Percentiles rank a stretch among this genome's conserved stretches.
phyloP scores from a whole-genome alignment of 2,113 vertebrate species.

The Oreochromis aureus region DNA sequence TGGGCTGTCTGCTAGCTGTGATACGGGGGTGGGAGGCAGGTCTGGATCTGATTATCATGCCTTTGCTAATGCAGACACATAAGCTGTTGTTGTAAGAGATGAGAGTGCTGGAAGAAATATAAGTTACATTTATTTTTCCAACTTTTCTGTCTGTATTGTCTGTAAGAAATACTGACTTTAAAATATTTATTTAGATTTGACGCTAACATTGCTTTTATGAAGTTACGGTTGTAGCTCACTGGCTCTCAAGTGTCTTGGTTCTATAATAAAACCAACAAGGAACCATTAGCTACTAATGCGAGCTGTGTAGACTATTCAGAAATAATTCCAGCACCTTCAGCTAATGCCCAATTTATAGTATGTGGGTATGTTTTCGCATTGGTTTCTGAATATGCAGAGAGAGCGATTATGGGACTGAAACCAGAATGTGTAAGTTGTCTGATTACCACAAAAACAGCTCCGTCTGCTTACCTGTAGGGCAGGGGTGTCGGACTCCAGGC shows the following conservation, averaged over 20 bases:
- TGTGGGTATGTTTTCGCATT: rapidly evolving
- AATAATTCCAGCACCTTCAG: neutral
- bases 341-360: neutral
- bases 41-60: slow-evolving; percentile 53
- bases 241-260: neutral
- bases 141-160: neutral
- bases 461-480: neutral
- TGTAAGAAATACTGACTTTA: neutral
- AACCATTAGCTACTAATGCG: rapidly evolving
- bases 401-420: neutral
- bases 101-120: neutral
- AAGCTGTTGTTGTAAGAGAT: neutral
- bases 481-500: too few species aligned
- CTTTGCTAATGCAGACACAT: neutral
- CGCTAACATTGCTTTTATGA: neutral
- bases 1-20: neutral
- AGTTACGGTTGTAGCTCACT: neutral
- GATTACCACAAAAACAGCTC: rapidly evolving
- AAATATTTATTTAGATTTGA: neutral
- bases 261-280: neutral
- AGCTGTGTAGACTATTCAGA: neutral
- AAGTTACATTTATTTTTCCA: neutral
- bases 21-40: neutral
- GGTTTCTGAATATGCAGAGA: neutral
- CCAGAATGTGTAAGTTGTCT: rapidly evolving